Conservation (phyloP, 2,113 vertebrate genomes). For the Gobio gobio region DNA sequence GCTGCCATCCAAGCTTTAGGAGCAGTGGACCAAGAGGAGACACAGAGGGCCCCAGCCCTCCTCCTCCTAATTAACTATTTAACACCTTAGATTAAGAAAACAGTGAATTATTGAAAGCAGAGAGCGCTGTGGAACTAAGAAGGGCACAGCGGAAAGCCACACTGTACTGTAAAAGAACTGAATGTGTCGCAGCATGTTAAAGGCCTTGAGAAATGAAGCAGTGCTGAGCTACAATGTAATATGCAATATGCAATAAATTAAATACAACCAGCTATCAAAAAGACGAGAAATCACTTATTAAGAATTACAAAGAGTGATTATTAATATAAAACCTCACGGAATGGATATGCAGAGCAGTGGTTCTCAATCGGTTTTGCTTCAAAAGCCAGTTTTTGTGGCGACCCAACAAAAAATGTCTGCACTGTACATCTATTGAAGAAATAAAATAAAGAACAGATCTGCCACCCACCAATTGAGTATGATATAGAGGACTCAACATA, state of each 20-base stretch:
- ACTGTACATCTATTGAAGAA: not conserved
- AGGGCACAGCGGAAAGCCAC: not conserved
- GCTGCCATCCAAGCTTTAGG: slow-evolving; percentile 22
- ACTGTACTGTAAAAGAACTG: not conserved
- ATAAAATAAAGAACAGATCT: not conserved
- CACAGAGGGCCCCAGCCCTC: slow-evolving; percentile 29
- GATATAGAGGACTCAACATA: not conserved
- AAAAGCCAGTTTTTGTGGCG: not conserved
- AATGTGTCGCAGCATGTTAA: slow-evolving; percentile 29
- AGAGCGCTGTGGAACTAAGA: slow-evolving; percentile 7
- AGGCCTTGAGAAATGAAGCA: slow-evolving; percentile 9
- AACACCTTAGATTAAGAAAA: slow-evolving; percentile 54
- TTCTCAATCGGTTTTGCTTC: not conserved
- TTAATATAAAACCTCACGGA: not conserved
- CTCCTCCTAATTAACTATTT: slow-evolving; percentile 49
- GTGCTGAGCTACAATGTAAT: not conserved
- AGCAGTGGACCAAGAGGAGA: slow-evolving; percentile 27
- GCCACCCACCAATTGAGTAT: not conserved
- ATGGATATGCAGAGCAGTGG: not conserved
- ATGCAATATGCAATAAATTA: slow-evolving; percentile 23
- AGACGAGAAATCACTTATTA: slow-evolving; percentile 9
- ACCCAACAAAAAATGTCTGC: not conserved
- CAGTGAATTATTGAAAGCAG: slow-evolving; percentile 53
- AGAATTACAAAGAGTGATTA: slow-evolving; percentile 1
- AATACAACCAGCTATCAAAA: slow-evolving; percentile 21